Evolutionary conservation across 1,140 invertebrate species (phyloP).

Genomic region (Orchestia grillus): DNA sequence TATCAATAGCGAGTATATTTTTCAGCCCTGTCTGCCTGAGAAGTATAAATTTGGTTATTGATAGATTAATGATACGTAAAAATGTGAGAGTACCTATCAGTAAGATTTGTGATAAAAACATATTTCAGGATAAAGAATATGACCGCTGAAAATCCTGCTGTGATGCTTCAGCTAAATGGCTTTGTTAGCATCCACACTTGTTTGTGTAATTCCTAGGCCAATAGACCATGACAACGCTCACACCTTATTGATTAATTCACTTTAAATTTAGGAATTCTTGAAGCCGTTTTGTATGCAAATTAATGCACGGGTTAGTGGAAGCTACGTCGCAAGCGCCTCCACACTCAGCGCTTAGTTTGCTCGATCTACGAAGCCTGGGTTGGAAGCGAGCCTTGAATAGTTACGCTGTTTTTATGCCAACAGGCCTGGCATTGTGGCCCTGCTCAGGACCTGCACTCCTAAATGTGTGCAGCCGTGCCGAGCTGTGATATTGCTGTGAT

Average conservation of each 20-base stretch:
- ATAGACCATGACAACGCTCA: constrained; percentile 14
- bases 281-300: constrained; percentile 48
- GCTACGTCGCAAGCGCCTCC: background rate
- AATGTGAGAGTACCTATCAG: too few relatives aligned
- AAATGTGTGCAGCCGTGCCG: background rate
- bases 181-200: background rate
- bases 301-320: constrained; percentile 37
- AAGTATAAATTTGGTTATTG: too few relatives aligned
- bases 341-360: constrained; percentile 32
- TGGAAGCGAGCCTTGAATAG: constrained; percentile 36
- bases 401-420: constrained; percentile 1
- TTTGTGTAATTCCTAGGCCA: background rate
- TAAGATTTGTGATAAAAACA: background rate
- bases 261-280: constrained; percentile 53
- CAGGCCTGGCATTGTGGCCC: background rate
- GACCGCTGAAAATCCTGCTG: background rate
- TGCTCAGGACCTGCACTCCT: background rate
- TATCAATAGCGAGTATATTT: too few relatives aligned
- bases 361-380: constrained; percentile 18
- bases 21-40: too few relatives aligned
- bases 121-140: background rate
- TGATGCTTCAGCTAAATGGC: background rate
- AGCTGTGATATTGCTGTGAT: background rate
- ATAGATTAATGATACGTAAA: too few relatives aligned
- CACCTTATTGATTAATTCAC: constrained; percentile 50